Conservation (phyloP, 2,888 invertebrate genomes). For the Rugalucina vietnamica region DNA sequence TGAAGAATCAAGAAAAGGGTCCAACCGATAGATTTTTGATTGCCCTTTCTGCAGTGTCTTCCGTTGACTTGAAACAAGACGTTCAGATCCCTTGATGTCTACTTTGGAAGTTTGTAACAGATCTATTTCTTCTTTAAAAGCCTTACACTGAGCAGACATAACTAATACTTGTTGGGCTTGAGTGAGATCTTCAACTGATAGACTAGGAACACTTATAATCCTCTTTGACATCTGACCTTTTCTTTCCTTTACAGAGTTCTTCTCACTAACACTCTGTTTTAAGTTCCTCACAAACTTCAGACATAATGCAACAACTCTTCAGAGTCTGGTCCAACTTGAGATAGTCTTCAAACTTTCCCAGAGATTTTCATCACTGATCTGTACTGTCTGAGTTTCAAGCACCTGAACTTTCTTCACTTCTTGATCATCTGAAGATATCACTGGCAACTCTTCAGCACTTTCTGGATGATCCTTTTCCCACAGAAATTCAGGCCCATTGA, state of each 20-base stretch:
- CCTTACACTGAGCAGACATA: too few species aligned
- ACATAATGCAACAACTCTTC: constrained; percentile 25
- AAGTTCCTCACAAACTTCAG: neutral
- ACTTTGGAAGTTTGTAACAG: too few species aligned
- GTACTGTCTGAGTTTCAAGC: neutral
- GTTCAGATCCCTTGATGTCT: constrained; percentile 18
- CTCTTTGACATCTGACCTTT: too few species aligned
- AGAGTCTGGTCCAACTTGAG: too few species aligned
- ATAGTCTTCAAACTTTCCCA: too few species aligned
- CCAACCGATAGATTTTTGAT: neutral
- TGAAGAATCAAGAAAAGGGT: neutral
- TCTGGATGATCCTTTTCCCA: neutral
- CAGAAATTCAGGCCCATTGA: neutral
- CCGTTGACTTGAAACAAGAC: neutral
- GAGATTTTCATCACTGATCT: neutral
- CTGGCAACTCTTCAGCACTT: neutral
- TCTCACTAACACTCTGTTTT: neutral
- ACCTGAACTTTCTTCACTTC: constrained; percentile 19
- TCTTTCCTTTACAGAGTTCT: neutral
- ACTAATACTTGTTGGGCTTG: too few species aligned
- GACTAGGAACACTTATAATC: neutral
- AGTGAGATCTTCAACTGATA: neutral
- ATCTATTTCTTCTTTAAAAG: too few species aligned
- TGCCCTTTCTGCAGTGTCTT: neutral
- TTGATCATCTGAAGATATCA: constrained; percentile 11